Base-by-base conservation (phyloP, 2,113 vertebrate species). In the Carettochelys insculpta region DNA sequence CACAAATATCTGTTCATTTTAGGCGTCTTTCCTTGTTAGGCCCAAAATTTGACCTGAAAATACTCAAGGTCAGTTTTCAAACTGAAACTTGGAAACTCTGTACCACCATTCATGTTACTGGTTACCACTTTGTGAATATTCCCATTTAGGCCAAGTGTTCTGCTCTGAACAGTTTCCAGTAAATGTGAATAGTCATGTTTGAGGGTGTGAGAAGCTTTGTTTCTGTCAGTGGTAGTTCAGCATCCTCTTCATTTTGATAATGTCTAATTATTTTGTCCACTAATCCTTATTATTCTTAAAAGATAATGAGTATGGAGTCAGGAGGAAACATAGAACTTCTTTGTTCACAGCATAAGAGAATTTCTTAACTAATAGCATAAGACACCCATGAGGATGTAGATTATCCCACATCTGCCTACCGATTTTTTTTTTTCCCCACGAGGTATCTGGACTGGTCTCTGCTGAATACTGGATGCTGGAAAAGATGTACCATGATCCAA, bases 71-170 rank as follows among this genome's bases (percentile, higher is more conserved):
- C 14, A 0, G 0, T 73, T 85, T 85, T 61, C 51, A 43, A 48
- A 22, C 11, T 3, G 19, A 71, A 71, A 58, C 50, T 14, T 73
- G 16, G 45, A 1, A 0, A 12, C 52, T 22, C 11, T 45, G 0
- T 11, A 4, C 6, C 77, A 1, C 38, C 31, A 8, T 20, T 73
- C 45, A 51, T n/a, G 19, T 1, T 4, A 29, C 9, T 7, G 1
- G 24, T 25, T 16, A 8, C 7, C 24, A 1, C 6, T 25, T 75
- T 54, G 61, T 38, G 34, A 76, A 13, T 3, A 1, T 22, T n/a
- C 45, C 17, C 73, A 68, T 7, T 22, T 5, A 6, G 2, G 31
- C 29, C 2, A 1, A 2, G 3, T 5, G 17, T 51, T 54, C n/a
- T 11, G 41, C 29, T 68, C 61, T 19, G 38, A 68, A 68, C n/a